Conservation (phyloP, 64 coral and sea anemone genomes). For the Platygyra sinensis region DNA sequence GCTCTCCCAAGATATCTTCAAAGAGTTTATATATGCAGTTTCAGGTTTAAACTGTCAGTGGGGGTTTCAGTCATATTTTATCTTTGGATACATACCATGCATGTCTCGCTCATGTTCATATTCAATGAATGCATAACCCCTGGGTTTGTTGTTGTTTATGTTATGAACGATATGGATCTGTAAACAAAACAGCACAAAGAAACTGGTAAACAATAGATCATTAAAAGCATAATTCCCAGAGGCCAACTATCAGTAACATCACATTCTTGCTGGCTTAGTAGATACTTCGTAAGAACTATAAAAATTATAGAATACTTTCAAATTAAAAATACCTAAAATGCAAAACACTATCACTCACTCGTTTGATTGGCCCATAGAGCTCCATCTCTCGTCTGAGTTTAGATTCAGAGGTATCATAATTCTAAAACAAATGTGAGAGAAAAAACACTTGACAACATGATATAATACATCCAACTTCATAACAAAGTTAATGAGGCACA, state of each 20-base stretch:
- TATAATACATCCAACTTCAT: background rate
- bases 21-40: too few relatives aligned
- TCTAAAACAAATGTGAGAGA: background rate
- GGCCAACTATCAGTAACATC: too few relatives aligned
- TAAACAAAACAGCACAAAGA: background rate
- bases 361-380: slow-evolving; percentile 87
- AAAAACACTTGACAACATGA: background rate
- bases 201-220: too few relatives aligned
- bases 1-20: too few relatives aligned
- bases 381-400: slow-evolving; percentile 95
- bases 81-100: slow-evolving; percentile 80
- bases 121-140: slow-evolving; percentile 97
- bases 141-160: slow-evolving; percentile 68
- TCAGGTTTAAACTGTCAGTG: too few relatives aligned
- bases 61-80: background rate
- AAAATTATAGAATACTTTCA: too few relatives aligned
- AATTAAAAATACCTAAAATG: background rate
- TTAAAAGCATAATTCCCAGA: too few relatives aligned
- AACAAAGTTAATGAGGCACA: too few relatives aligned
- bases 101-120: slow-evolving; percentile 99
- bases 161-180: slow-evolving; percentile 92
- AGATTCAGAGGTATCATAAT: slow-evolving; percentile 83
- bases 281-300: too few relatives aligned
- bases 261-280: too few relatives aligned
- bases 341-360: slow-evolving; percentile 35